Percentiles rank a stretch among this genome's conserved stretches.
Conservation (phyloP, 2,113 vertebrate species). For the Ctenomys sociabilis region DNA sequence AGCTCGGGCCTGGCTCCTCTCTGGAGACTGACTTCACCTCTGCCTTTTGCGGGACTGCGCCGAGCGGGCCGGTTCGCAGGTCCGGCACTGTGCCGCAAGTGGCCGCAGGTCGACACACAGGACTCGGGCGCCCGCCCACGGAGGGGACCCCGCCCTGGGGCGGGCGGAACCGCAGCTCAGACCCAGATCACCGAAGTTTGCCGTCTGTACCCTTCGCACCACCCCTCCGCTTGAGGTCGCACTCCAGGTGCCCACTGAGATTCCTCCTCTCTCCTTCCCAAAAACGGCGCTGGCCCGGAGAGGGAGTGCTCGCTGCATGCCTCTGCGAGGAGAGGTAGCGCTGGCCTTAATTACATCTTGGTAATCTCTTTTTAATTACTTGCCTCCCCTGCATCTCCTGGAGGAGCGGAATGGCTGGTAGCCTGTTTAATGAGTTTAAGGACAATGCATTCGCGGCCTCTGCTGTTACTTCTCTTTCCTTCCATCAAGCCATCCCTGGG, state of each 20-base stretch:
- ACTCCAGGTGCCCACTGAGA: not conserved
- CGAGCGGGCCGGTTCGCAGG: not conserved
- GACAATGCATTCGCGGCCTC: not conserved
- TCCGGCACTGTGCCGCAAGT: fast-evolving
- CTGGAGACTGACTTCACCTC: fast-evolving
- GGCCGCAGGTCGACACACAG: too few species aligned
- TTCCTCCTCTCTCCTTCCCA: not conserved
- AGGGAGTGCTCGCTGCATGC: not conserved
- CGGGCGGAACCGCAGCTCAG: fast-evolving
- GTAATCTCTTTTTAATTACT: constrained; percentile 61
- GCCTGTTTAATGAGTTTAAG: not conserved
- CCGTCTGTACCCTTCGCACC: fast-evolving
- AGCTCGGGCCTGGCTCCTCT: not conserved
- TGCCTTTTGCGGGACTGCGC: fast-evolving
- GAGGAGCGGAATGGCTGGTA: not conserved
- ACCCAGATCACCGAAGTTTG: fast-evolving
- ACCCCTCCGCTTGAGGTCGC: not conserved
- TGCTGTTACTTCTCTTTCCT: not conserved
- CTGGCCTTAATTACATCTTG: not conserved
- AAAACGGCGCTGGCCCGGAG: fast-evolving
- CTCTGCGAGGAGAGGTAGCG: not conserved
- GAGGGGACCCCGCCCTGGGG: fast-evolving
- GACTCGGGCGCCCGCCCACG: fast-evolving
- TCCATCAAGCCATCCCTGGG: not conserved
- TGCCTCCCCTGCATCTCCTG: not conserved